Percentiles rank a stretch among this genome's conserved stretches.
These are phyloP conservation scores for Oreochromis niloticus DNA, from an alignment of 2,113 vertebrate species.

Conservation along the genomic window DNA sequence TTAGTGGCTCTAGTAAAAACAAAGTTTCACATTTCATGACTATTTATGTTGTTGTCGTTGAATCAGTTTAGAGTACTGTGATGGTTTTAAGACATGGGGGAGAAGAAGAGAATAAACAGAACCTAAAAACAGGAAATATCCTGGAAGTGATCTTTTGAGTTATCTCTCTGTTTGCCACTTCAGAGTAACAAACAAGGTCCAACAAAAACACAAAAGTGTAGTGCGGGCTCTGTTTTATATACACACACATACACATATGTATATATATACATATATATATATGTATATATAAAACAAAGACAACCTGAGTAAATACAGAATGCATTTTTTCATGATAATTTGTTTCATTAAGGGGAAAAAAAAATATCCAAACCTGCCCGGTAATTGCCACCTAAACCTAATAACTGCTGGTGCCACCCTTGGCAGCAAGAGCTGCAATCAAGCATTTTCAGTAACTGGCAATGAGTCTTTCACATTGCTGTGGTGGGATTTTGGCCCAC, in stretches of 20 bases:
- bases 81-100: not conserved
- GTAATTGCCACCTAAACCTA: not conserved
- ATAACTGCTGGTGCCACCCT: not conserved
- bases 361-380: not conserved
- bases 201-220: not conserved
- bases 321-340: not conserved
- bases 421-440: not conserved
- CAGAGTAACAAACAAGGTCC: not conserved
- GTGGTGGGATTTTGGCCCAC: not conserved
- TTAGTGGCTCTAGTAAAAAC: constrained; percentile 22
- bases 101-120: not conserved
- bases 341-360: not conserved
- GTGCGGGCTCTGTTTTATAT: not conserved
- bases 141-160: not conserved
- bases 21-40: constrained; percentile 26
- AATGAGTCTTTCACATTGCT: not conserved
- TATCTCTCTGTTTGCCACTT: not conserved
- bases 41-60: constrained; percentile 44
- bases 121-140: not conserved
- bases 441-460: not conserved
- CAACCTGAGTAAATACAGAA: not conserved
- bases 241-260: not conserved
- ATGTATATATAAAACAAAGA: not conserved
- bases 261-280: not conserved
- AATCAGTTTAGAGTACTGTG: constrained; percentile 3